Evolutionary conservation across 2,797 vertebrate species (phyloP).

Genomic region (Halcyon chelicuti): DNA sequence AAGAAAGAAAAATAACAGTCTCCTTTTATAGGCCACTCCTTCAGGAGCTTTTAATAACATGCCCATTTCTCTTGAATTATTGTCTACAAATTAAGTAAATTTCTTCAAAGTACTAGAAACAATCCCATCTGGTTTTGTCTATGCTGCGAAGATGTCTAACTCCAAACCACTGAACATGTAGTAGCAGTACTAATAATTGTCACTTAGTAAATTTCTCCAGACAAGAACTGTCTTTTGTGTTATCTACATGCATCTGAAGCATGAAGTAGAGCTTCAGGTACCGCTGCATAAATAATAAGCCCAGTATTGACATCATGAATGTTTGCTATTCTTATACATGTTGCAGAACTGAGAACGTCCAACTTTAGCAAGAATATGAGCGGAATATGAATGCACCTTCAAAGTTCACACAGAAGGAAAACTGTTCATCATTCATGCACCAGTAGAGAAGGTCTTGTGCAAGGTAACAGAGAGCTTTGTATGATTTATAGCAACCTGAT

Average conservation of each 20-base stretch:
- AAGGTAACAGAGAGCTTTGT: not conserved
- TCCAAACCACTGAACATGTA: not conserved
- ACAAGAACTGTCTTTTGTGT: not conserved
- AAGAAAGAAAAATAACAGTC: not conserved
- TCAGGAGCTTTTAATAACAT: not conserved
- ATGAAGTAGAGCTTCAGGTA: not conserved
- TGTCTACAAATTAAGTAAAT: not conserved
- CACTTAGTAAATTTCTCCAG: not conserved
- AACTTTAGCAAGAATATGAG: not conserved
- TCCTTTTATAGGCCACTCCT: not conserved
- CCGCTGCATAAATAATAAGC: not conserved
- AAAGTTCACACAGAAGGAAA: constrained; percentile 1
- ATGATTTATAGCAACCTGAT: not conserved
- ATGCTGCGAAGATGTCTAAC: not conserved
- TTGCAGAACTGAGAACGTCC: not conserved
- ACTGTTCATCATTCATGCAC: not conserved
- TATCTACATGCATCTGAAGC: not conserved
- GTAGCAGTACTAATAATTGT: not conserved
- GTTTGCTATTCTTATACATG: not conserved
- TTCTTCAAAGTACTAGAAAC: not conserved
- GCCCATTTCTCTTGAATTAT: not conserved
- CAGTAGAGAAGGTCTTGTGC: not conserved
- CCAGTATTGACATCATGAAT: not conserved
- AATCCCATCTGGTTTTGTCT: not conserved
- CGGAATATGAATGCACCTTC: not conserved